Percentiles rank a stretch among this genome's conserved stretches.
Evolutionary conservation across 2,797 vertebrate genomes (phyloP).

Genomic region (Fratercula arctica): DNA sequence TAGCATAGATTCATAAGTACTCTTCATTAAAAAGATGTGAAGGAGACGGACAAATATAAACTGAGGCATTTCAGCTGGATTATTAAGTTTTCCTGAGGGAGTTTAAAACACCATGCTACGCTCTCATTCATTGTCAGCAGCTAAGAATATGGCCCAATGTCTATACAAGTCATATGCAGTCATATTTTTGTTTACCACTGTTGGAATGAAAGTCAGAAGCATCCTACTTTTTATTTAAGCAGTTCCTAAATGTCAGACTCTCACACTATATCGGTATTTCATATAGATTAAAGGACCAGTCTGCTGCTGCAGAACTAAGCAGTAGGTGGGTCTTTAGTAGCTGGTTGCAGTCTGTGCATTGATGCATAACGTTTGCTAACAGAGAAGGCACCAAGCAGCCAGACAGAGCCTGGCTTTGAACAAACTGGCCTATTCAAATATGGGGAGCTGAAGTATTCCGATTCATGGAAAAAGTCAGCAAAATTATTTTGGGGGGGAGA

Average conservation of each 20-base stretch:
- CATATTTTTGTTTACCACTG: neutral
- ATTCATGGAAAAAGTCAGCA: neutral
- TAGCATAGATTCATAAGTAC: neutral
- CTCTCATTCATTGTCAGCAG: neutral
- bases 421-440: neutral
- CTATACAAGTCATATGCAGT: neutral
- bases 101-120: neutral
- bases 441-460: neutral
- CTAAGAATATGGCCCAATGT: neutral
- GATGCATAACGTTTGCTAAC: neutral
- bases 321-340: neutral
- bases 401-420: neutral
- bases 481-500: neutral
- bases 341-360: neutral
- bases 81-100: neutral
- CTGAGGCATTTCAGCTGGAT: neutral
- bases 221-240: neutral
- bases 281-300: neutral
- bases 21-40: neutral
- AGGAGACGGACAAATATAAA: neutral
- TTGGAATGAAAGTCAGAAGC: neutral
- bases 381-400: neutral
- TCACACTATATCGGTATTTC: neutral
- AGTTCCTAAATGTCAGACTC: neutral
- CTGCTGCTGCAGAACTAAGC: neutral